A percentile compares a stretch with the other conserved stretches of the same genome.
Evolutionary conservation across 2,113 vertebrate genomes (phyloP).

Genomic region (Hippocampus comes): DNA sequence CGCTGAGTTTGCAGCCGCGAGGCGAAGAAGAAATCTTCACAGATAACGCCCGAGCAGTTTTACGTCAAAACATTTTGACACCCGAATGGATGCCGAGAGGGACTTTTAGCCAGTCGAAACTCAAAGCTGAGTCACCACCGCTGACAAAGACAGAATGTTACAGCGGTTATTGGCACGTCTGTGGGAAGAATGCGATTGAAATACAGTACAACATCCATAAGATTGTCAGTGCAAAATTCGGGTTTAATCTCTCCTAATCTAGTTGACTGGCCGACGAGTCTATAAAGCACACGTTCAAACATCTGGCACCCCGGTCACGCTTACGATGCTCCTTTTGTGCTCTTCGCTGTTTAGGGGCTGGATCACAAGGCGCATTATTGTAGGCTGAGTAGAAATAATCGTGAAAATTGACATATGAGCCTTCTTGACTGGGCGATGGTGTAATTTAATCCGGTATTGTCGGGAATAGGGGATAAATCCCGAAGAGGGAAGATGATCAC

Average conservation of each 20-base stretch:
- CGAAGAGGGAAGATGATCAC: slow-evolving; percentile 54
- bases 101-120: not conserved
- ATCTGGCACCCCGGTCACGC: slow-evolving; percentile 24
- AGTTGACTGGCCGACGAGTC: slow-evolving; percentile 14
- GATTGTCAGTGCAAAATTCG: slow-evolving; percentile 21
- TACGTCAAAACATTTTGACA: slow-evolving; percentile 30
- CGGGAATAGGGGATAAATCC: slow-evolving; percentile 50
- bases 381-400: slow-evolving; percentile 17
- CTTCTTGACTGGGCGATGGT: slow-evolving; percentile 38
- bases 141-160: not conserved
- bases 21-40: not conserved
- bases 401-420: slow-evolving; percentile 36
- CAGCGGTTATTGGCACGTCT: not conserved
- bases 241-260: slow-evolving; percentile 24
- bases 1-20: not conserved
- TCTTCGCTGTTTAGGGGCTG: slow-evolving; percentile 14
- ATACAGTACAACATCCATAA: slow-evolving; percentile 24
- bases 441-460: slow-evolving; percentile 42
- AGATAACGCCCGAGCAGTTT: not conserved
- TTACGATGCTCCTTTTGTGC: slow-evolving; percentile 29
- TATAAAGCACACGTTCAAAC: slow-evolving; percentile 39
- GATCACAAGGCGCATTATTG: not conserved
- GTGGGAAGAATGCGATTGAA: slow-evolving; percentile 15
- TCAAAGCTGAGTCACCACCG: slow-evolving; percentile 1
- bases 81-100: not conserved